Conservation (phyloP, 1,140 invertebrate species). For the Nixonia krombeini region DNA sequence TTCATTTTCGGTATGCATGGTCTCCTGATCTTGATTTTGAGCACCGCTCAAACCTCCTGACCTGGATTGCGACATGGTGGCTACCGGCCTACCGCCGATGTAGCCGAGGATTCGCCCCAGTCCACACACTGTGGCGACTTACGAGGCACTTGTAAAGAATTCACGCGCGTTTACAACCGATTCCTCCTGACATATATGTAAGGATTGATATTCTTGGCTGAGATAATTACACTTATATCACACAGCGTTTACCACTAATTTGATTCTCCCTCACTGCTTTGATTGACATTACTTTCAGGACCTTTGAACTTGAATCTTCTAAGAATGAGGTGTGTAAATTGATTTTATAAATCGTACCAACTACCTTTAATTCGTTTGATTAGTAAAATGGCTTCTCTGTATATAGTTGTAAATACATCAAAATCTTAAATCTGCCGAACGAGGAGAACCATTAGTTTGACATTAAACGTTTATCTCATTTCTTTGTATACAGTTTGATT, state of each 20-base stretch:
- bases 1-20: slow-evolving; percentile 39
- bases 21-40: slow-evolving; percentile 47
- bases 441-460: no score
- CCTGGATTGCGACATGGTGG: slow-evolving; percentile 65
- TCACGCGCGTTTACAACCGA: slow-evolving; percentile 5
- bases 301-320: no score
- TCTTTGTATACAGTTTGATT: neutral
- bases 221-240: no score
- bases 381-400: neutral
- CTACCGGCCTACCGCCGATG: slow-evolving; percentile 69
- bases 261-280: no score
- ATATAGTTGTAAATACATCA: neutral
- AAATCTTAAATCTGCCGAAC: neutral
- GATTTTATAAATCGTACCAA: neutral
- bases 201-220: no score
- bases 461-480: no score
- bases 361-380: neutral
- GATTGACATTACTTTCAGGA: no score
- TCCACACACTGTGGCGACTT: slow-evolving; percentile 69
- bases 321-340: neutral
- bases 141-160: slow-evolving; percentile 39
- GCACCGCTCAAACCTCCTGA: slow-evolving; percentile 51
- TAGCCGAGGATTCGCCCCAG: slow-evolving; percentile 69
- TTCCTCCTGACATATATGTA: no score
- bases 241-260: no score